Evolutionary conservation across 1,140 invertebrate species (phyloP).

Genomic region (Sipha flava): DNA sequence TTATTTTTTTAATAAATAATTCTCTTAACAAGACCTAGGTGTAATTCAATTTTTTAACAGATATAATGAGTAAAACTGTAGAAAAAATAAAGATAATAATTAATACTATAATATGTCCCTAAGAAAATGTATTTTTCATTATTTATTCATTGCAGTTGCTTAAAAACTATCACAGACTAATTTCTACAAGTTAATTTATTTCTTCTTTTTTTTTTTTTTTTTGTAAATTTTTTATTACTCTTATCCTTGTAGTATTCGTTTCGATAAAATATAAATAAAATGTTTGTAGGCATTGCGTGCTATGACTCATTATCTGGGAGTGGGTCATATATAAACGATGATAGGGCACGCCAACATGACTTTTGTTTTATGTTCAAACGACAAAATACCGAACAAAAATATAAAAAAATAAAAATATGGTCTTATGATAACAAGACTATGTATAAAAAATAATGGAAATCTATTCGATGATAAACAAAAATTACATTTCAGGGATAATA

Average conservation of each 20-base stretch:
- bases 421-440: background rate
- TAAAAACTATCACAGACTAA: background rate
- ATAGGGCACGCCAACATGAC: constrained; percentile 17
- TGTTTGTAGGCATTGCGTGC: background rate
- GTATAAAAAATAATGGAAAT: background rate
- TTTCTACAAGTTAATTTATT: too few species aligned
- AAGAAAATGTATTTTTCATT: too few species aligned
- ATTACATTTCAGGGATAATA: too few species aligned
- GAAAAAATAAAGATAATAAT: too few species aligned
- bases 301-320: background rate
- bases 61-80: too few species aligned
- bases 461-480: too few species aligned
- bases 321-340: constrained; percentile 25
- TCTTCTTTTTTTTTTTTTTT: background rate
- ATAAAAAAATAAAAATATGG: background rate
- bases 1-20: too few species aligned
- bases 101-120: too few species aligned
- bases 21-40: too few species aligned
- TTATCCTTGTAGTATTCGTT: background rate
- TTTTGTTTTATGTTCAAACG: constrained; percentile 19
- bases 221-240: background rate
- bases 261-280: background rate
- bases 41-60: too few species aligned
- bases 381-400: background rate
- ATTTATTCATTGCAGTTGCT: background rate